Base-by-base conservation (phyloP, 1,140 invertebrate species). In the Atta texana region DNA sequence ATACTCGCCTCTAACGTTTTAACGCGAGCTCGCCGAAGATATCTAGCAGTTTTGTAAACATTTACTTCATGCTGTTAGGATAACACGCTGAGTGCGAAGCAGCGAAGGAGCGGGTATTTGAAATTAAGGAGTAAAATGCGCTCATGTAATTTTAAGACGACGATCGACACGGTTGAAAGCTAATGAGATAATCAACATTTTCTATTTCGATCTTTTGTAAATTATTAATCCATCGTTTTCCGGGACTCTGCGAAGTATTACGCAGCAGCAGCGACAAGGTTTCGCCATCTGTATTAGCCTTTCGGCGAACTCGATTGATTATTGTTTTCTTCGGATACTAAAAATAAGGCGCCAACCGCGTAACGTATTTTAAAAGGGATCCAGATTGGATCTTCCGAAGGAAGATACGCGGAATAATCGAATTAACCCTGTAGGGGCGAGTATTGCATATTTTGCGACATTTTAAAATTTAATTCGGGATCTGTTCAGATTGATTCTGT, bases 1-100 rank as follows among this genome's bases (percentile, higher is more conserved):
- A 53, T 51, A 57, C 24, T 89, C 66, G 39, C 66, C 59, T 78
- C 49, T 55, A 66, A 85, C n/a, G 44, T 77, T 66, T 77, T n/a
- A 21, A 31, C 82, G 82, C 34, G 59, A 44, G 74, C 72, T 68
- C 51, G 55, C 21, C 59, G 74, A 78, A 55, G 31, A 75, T 44
- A 66, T 85, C 59, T 39, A 28, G 14, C 53, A 31, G 34, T 31
- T 61, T 75, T 72, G 39, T 74, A 84, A 84, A 75, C 69, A 72
- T 34, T 59, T 75, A 63, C 53, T 39, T 24, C 31, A 57, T 31
- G 64, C 31, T 34, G 61, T 68, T 66, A 51, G n/a, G 61, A 85
- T 64, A 85, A 64, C 44, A 69, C 53, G 34, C 49, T 28, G 59
- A 16, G n/a, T 34, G 66, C 34, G 66, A 69, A 39, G 59, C 55